phyloP scores from a whole-genome alignment of 1,140 invertebrate species.

The Meteorus sp. region DNA sequence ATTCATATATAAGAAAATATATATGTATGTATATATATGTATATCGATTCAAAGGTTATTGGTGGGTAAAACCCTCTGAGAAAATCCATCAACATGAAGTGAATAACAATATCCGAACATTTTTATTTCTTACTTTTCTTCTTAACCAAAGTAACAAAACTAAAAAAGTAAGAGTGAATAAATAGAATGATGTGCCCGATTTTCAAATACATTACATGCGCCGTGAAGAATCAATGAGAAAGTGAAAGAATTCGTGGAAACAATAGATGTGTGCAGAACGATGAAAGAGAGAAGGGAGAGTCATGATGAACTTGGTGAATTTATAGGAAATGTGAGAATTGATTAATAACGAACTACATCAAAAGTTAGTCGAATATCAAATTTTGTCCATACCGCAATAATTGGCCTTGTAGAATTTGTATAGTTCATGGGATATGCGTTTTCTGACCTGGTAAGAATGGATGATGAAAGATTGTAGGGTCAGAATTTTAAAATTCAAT shows the following conservation, averaged over 20 bases:
- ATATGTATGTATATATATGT: slow-evolving; percentile 49
- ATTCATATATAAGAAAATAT: slow-evolving; percentile 40
- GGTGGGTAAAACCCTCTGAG: slow-evolving; percentile 46
- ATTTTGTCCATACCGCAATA: slow-evolving; percentile 12
- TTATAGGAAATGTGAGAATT: too few relatives aligned
- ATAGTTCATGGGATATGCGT: too few relatives aligned
- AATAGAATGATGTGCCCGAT: too few relatives aligned
- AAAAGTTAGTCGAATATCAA: slow-evolving; percentile 12
- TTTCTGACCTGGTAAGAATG: background rate
- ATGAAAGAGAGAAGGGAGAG: background rate
- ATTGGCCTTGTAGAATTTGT: slow-evolving; percentile 9
- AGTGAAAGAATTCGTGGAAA: too few relatives aligned
- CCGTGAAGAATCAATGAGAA: too few relatives aligned
- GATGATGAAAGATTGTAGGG: too few relatives aligned
- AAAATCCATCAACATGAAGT: slow-evolving; percentile 15
- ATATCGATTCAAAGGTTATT: slow-evolving; percentile 50
- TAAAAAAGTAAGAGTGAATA: too few relatives aligned
- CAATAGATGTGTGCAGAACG: too few relatives aligned
- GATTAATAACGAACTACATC: background rate
- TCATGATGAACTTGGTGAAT: too few relatives aligned
- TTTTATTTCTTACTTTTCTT: background rate
- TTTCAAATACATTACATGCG: too few relatives aligned
- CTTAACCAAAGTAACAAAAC: too few relatives aligned
- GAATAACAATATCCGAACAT: slow-evolving; percentile 4
- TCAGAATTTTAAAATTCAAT: too few relatives aligned